Evolutionary conservation across 2,888 invertebrate genomes (phyloP), one percentile per base, ranked within the genome.

Genomic region (Drosophila diplacantha): DNA sequence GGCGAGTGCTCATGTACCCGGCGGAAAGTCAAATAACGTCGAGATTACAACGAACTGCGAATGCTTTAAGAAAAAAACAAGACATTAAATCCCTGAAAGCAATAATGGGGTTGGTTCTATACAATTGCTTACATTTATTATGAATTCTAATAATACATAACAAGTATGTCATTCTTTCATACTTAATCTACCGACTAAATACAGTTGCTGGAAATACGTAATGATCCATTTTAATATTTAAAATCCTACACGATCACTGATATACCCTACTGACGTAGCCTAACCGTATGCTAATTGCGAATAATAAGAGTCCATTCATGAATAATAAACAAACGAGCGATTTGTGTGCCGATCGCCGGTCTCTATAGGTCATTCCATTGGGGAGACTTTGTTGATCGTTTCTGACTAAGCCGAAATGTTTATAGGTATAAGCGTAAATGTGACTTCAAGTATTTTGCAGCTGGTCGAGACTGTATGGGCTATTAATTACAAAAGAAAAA

Each of bases 241-340:
- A 5, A 20, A 9, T 14, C 29, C 20, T 20, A 9, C 5, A 1
- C 3, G 9, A 14, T 20, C 34, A 9, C 54, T 3, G 7, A 38
- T 32, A 32, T 18, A 38, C 35, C 39, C 29, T 4, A 24, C 20
- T 35, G 18, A 9, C 26, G 9, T 29, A n/a, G 34, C n/a, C 41
- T 29, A 39, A 35, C 35, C 41, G n/a, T 52, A 61, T 61, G 61
- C 64, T 61, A 61, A 61, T 61, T 61, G 61, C 61, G 53, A 31
- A 61, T 61, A 63, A 61, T 61, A 41, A 18, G 41, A 63, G 53
- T 20, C 64, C 61, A 61, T 61, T 61, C 61, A 61, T 64, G 61
- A 61, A 61, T 61, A 61, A 61, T 64, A 61, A 61, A 61, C 61
- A 61, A 61, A 63, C 61, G 61, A 63, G 9, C 64, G 64, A 64